These are phyloP conservation scores for Drosophila suboccidentalis DNA, from an alignment of 2,888 invertebrate species.

Conservation along the genomic window DNA sequence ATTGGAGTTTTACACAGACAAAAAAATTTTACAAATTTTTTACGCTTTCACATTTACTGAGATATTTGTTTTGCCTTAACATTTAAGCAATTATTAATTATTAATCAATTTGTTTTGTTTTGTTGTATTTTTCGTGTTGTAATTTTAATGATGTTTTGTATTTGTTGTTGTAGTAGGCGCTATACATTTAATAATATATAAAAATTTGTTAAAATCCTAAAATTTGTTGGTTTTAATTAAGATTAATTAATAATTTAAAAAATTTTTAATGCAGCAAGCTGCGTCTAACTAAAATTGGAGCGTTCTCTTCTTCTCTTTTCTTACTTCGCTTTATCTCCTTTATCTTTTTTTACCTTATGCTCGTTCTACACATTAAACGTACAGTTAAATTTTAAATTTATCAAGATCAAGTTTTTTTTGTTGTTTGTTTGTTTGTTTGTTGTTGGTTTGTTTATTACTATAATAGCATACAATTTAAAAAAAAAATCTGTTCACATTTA, in stretches of 20 bases:
- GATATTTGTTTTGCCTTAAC: slow-evolving; percentile 76
- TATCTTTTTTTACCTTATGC: slow-evolving; percentile 22
- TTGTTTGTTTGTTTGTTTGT: slow-evolving; percentile 55
- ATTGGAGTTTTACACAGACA: slow-evolving; percentile 78
- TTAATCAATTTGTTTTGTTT: slow-evolving; percentile 32
- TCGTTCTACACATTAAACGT: slow-evolving; percentile 52
- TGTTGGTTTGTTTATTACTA: slow-evolving; percentile 61
- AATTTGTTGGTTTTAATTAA: slow-evolving; percentile 81
- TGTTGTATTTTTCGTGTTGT: slow-evolving; percentile 33
- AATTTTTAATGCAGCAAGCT: slow-evolving; percentile 77
- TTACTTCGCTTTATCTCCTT: slow-evolving; percentile 22
- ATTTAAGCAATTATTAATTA: slow-evolving; percentile 58
- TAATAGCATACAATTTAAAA: slow-evolving; percentile 57
- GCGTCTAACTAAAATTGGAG: slow-evolving; percentile 81
- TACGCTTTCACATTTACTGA: slow-evolving; percentile 81
- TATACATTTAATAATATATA: slow-evolving; percentile 78
- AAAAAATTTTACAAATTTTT: slow-evolving; percentile 80
- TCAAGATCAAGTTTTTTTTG: slow-evolving; percentile 72
- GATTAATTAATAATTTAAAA: slow-evolving; percentile 81
- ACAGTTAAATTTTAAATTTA: slow-evolving; percentile 74
- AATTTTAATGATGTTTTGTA: slow-evolving; percentile 37
- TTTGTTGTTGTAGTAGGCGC: slow-evolving; percentile 66
- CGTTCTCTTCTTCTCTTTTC: slow-evolving; percentile 19
- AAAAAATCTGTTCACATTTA: slow-evolving; percentile 77
- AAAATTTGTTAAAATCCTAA: slow-evolving; percentile 82